A percentile compares a stretch with the other conserved stretches of the same genome.
These are phyloP conservation scores for Temnothorax longispinosus DNA, from an alignment of 1,140 invertebrate species.

Conservation along the genomic window DNA sequence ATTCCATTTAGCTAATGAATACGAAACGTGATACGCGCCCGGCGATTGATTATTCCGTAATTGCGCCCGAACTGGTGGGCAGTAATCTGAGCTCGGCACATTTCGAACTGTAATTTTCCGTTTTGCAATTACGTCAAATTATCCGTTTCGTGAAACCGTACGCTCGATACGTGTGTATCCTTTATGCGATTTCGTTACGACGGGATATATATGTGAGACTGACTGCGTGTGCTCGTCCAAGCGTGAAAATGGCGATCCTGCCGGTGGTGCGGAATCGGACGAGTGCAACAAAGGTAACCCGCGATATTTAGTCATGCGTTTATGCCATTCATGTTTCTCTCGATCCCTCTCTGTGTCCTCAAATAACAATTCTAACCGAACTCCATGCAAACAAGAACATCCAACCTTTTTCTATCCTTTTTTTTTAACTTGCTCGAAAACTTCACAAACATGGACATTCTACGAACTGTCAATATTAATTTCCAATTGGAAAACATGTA, in stretches of 20 bases:
- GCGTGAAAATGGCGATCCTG: conserved; percentile 49
- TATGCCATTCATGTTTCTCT: conserved; percentile 2
- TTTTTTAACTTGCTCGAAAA: conserved; percentile 5
- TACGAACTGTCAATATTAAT: not conserved
- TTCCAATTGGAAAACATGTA: not conserved
- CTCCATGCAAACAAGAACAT: not conserved
- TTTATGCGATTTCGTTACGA: conserved; percentile 52
- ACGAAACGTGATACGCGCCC: conserved; percentile 51
- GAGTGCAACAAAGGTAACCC: conserved; percentile 43
- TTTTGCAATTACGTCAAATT: conserved; percentile 61
- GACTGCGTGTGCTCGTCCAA: not conserved
- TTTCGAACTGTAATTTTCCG: conserved; percentile 60
- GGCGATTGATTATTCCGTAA: conserved; percentile 62
- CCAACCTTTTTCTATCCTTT: not conserved
- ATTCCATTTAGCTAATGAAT: conserved; percentile 62
- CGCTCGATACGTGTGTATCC: conserved; percentile 18
- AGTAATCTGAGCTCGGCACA: conserved; percentile 55
- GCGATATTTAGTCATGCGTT: conserved; percentile 43
- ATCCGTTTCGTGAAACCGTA: conserved; percentile 47
- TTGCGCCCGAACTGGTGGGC: conserved; percentile 46
- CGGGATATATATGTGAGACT: conserved; percentile 15
- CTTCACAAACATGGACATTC: not conserved
- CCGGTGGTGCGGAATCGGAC: not conserved
- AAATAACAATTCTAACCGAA: not conserved
- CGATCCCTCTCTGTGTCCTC: not conserved